These are phyloP conservation scores for Schizothorax lantsangensis DNA, from an alignment of 2,797 vertebrate species.

Conservation along the genomic window DNA sequence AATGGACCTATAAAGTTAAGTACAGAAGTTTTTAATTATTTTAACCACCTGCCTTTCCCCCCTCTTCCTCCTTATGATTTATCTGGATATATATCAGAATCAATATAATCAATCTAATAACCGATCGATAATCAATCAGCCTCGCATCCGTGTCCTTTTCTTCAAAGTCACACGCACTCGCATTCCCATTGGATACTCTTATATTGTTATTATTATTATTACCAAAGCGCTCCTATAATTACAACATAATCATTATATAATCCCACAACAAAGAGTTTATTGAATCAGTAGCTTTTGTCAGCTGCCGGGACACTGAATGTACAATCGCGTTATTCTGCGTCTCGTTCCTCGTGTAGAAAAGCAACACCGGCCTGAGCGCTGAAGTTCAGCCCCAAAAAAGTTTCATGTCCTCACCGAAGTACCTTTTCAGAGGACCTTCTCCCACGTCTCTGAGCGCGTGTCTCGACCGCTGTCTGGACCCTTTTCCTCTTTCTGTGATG, in stretches of 20 bases:
- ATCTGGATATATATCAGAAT: background rate
- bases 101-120: conserved; percentile 22
- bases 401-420: conserved; percentile 85
- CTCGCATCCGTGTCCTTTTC: conserved; percentile 76
- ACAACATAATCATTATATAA: conserved; percentile 99
- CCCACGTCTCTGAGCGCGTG: conserved; percentile 59
- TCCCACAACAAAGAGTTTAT: conserved; percentile 98
- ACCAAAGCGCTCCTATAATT: conserved; percentile 92
- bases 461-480: conserved; percentile 49
- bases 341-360: conserved; percentile 75
- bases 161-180: conserved; percentile 81
- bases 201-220: conserved; percentile 87
- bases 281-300: conserved; percentile 96
- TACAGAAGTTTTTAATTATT: conserved; percentile 14
- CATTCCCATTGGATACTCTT: conserved; percentile 85
- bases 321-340: conserved; percentile 95
- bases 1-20: conserved; percentile 50
- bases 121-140: conserved; percentile 83
- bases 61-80: background rate
- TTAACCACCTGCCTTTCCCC: background rate
- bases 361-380: conserved; percentile 67
- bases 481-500: conserved; percentile 61
- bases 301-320: conserved; percentile 93
- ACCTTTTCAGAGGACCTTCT: conserved; percentile 81
- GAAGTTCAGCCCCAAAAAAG: conserved; percentile 91